A percentile compares a stretch with the other conserved stretches of the same genome.
Conservation (phyloP, 2,888 invertebrate species). For the Salpingus planirostris region DNA sequence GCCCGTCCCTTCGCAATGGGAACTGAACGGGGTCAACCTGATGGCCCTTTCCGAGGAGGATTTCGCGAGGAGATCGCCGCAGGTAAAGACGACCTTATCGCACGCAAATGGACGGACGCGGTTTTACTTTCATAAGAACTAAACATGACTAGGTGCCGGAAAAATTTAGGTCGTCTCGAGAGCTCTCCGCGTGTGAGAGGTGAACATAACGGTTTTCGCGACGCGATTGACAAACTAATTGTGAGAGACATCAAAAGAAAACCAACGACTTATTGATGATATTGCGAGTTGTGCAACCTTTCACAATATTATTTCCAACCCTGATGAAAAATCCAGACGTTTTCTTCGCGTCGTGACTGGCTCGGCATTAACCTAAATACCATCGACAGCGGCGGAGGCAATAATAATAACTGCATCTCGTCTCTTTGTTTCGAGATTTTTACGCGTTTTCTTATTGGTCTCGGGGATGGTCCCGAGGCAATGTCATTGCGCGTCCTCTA, state of each 20-base stretch:
- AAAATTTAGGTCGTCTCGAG: slow-evolving; percentile 13
- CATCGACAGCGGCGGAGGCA: too few relatives aligned
- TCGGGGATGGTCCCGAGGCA: too few relatives aligned
- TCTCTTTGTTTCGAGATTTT: too few relatives aligned
- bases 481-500: slow-evolving; percentile 32
- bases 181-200: slow-evolving; percentile 11
- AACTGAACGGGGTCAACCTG: slow-evolving; percentile 69
- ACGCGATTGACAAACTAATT: slow-evolving; percentile 9
- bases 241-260: too few relatives aligned
- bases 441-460: too few relatives aligned
- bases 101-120: neutral
- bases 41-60: slow-evolving; percentile 75
- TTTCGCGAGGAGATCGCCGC: slow-evolving; percentile 72
- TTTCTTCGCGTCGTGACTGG: too few relatives aligned
- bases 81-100: slow-evolving; percentile 49
- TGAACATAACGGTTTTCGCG: slow-evolving; percentile 17
- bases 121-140: slow-evolving; percentile 9
- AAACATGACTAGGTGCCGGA: slow-evolving; percentile 2
- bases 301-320: too few relatives aligned
- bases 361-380: too few relatives aligned
- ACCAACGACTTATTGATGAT: too few relatives aligned
- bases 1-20: slow-evolving; percentile 66
- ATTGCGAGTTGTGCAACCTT: too few relatives aligned
- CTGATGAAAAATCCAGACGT: too few relatives aligned
- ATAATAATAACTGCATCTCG: too few relatives aligned